Conservation (phyloP, 1,140 invertebrate species). For the Mya arenaria region DNA sequence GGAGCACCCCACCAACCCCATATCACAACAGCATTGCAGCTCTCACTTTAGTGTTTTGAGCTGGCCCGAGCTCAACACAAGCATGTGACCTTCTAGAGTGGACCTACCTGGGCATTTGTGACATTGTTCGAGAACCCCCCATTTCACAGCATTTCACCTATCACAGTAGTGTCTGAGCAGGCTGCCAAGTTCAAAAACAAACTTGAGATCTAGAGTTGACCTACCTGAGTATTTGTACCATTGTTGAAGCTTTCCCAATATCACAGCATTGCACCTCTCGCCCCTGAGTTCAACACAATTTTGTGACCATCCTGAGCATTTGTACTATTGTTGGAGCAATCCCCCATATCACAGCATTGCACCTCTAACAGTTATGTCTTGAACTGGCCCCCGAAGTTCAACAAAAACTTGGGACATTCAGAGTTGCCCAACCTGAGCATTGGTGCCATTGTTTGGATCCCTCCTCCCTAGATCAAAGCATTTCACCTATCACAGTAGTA, state of each 20-base stretch:
- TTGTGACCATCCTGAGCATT: conserved; percentile 90
- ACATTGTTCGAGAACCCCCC: conserved; percentile 89
- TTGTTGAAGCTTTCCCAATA: conserved; percentile 90
- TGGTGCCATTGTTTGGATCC: conserved; percentile 88
- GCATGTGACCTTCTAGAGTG: conserved; percentile 88
- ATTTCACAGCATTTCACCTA: conserved; percentile 92
- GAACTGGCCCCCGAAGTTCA: conserved; percentile 82
- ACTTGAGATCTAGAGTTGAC: conserved; percentile 86
- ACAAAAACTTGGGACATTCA: conserved; percentile 89
- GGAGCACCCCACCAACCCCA: conserved; percentile 91
- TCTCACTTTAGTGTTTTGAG: conserved; percentile 89
- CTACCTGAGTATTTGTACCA: conserved; percentile 89
- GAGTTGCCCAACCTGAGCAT: conserved; percentile 84
- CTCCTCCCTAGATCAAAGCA: conserved; percentile 89
- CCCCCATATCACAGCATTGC: conserved; percentile 92
- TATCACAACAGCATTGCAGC: conserved; percentile 92
- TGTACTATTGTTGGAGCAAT: conserved; percentile 88
- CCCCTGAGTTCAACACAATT: conserved; percentile 84
- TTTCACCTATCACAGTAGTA: conserved; percentile 93
- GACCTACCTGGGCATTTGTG: conserved; percentile 86
- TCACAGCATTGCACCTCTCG: conserved; percentile 92
- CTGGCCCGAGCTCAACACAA: conserved; percentile 83
- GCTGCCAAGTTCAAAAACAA: conserved; percentile 83
- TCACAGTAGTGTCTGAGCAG: conserved; percentile 89
- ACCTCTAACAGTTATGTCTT: conserved; percentile 91